Evolutionary conservation across 2,888 invertebrate species (phyloP).

Genomic region (Aethes cnicana): DNA sequence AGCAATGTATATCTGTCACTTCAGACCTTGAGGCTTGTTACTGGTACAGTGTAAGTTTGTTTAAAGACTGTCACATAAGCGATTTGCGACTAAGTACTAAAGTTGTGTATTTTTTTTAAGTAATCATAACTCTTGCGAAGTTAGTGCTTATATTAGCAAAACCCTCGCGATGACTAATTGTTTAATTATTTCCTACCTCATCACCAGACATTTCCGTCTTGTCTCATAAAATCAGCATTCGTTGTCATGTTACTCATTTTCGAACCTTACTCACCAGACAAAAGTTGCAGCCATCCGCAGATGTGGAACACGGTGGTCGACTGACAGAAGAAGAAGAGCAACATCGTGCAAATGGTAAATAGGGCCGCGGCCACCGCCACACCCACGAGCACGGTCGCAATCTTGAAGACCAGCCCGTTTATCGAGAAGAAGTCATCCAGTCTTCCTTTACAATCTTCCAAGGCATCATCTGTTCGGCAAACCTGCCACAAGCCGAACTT

Average conservation of each 20-base stretch:
- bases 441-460: constrained; percentile 92
- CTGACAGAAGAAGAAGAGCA: constrained; percentile 96
- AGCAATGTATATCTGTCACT: background rate
- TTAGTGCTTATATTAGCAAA: too few relatives aligned
- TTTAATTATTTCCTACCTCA: too few relatives aligned
- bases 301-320: constrained; percentile 95
- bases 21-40: constrained; percentile 11
- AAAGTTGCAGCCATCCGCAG: constrained; percentile 97
- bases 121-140: too few relatives aligned
- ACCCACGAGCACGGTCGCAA: constrained; percentile 94
- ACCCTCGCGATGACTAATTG: too few relatives aligned
- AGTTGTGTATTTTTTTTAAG: too few relatives aligned
- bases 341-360: constrained; percentile 92
- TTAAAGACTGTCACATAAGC: too few relatives aligned
- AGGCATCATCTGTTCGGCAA: constrained; percentile 89
- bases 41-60: too few relatives aligned
- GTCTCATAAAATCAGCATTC: too few relatives aligned
- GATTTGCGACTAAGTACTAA: too few relatives aligned
- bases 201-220: too few relatives aligned
- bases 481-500: constrained; percentile 96
- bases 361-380: constrained; percentile 92
- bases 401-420: constrained; percentile 91
- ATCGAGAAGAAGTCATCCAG: constrained; percentile 92
- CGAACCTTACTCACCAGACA: constrained; percentile 89
- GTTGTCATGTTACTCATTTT: background rate